Base-by-base conservation (phyloP, 2,888 invertebrate species). In the Chaetogeoica ovagalla region DNA sequence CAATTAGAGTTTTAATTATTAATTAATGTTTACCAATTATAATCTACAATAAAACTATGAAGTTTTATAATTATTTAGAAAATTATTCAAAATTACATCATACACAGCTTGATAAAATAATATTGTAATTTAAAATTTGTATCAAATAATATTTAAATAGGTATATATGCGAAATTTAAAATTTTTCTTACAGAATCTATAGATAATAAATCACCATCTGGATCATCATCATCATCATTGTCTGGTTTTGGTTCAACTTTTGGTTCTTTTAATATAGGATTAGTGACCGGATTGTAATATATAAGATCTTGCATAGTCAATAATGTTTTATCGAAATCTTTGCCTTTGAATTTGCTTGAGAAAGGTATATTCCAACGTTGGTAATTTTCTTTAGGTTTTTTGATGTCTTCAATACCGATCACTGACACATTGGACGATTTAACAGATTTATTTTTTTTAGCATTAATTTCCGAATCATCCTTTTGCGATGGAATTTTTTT, bases 301-400 rank as follows among this genome's bases (percentile, higher is more conserved):
- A 97, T 95, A 75, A 96, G 90, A 87, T 97, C 96, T 84, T 93
- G 92, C 95, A 97, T 96, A 68, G 93, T 96, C 83, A 97, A 89
- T 83, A 88, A 88, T 0, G 90, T 89, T 81, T 91, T 91, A 83
- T 91, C 91, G 0, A 90, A 90, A 81, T 86, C 85, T 82, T 87
- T 87, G 63, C 88, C 86, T 72, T 87, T 88, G 84, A 89, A 89
- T 83, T 88, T 89, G 48, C 87, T 84, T 2, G 79, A 79, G 9
- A 79, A 71, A 68, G 79, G 79, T 63, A 79, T 79, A 71, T 79
- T 79, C 79, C 79, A 79, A 43, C 79, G 79, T 68, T 79, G 79
- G 17, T 79, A 79, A 7, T 70, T 79, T 43, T 79, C 79, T 79
- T 79, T 79, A 23, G 79, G 70, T 79, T 79, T 79, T 79, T 79